Evolutionary conservation across 2,113 vertebrate genomes (phyloP).

Genomic region (Peromyscus polionotus): DNA sequence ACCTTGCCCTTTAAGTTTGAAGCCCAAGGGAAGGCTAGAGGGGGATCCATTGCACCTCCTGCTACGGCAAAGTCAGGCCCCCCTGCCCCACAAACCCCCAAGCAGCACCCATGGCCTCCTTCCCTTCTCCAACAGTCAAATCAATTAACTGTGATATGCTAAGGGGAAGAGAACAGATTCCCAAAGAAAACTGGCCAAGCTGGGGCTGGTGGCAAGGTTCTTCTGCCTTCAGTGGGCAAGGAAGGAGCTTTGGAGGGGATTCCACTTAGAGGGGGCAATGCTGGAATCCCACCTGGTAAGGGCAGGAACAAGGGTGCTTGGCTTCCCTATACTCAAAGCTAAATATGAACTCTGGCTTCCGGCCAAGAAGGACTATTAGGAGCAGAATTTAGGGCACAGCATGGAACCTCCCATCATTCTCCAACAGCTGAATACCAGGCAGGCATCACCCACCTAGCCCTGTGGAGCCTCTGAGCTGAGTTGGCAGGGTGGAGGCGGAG

Average conservation of each 20-base stretch:
- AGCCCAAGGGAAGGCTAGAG: not conserved
- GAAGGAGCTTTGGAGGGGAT: not conserved
- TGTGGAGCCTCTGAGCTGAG: not conserved
- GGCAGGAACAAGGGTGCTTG: too few relatives aligned
- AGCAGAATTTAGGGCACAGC: not conserved
- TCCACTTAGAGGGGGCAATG: not conserved
- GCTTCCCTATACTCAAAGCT: not conserved
- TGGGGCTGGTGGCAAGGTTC: not conserved
- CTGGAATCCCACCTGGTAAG: not conserved
- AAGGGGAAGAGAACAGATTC: not conserved
- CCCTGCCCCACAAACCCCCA: fast-evolving
- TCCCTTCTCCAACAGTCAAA: not conserved
- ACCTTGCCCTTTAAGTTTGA: not conserved
- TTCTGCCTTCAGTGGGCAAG: not conserved
- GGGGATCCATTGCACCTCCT: too few relatives aligned
- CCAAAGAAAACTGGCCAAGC: too few relatives aligned
- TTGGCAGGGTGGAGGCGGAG: not conserved
- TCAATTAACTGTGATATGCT: not conserved
- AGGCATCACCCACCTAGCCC: not conserved
- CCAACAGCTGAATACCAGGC: not conserved
- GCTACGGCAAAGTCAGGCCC: not conserved
- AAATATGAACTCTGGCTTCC: not conserved
- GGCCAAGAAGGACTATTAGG: not conserved
- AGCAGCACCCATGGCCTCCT: not conserved
- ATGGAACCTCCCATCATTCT: not conserved